These are phyloP conservation scores for Laupala kohalensis DNA, from an alignment of 1,140 invertebrate species.

Conservation along the genomic window DNA sequence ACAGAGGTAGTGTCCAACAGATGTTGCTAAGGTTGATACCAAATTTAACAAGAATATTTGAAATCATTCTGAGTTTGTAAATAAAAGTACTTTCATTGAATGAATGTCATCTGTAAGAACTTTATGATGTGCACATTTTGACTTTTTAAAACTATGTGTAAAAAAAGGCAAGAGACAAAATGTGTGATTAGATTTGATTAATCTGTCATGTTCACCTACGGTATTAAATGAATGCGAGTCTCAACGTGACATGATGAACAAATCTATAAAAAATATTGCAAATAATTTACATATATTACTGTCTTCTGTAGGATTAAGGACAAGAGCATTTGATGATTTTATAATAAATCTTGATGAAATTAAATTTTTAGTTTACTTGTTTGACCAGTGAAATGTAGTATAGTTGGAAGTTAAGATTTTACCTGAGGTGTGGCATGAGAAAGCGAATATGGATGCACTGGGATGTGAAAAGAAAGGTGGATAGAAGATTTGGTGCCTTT, in stretches of 20 bases:
- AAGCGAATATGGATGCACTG: too few relatives aligned
- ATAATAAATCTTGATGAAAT: conserved; percentile 23
- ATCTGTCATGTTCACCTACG: background rate
- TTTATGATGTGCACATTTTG: conserved; percentile 13
- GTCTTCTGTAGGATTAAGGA: conserved; percentile 21
- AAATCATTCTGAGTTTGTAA: conserved; percentile 16
- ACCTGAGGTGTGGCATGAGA: too few relatives aligned
- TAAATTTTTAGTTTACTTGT: background rate
- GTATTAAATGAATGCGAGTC: conserved; percentile 7
- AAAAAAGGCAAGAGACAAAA: conserved; percentile 1
- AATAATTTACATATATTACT: conserved; percentile 21
- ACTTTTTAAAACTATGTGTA: conserved; percentile 3
- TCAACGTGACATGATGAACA: background rate
- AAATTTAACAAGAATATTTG: conserved; percentile 4
- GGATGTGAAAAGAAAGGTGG: too few relatives aligned
- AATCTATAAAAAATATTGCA: conserved; percentile 14
- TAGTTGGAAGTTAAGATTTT: too few relatives aligned
- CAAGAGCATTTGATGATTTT: conserved; percentile 25
- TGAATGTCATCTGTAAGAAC: conserved; percentile 13
- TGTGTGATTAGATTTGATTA: background rate
- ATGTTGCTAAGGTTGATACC: conserved; percentile 13
- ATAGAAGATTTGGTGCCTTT: too few relatives aligned
- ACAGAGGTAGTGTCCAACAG: conserved; percentile 21
- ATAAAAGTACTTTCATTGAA: conserved; percentile 9
- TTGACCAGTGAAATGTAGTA: too few relatives aligned